A percentile compares a stretch with the other conserved stretches of the same genome.
Evolutionary conservation across 2,113 vertebrate species (phyloP).

Genomic region (Zapus hudsonius): DNA sequence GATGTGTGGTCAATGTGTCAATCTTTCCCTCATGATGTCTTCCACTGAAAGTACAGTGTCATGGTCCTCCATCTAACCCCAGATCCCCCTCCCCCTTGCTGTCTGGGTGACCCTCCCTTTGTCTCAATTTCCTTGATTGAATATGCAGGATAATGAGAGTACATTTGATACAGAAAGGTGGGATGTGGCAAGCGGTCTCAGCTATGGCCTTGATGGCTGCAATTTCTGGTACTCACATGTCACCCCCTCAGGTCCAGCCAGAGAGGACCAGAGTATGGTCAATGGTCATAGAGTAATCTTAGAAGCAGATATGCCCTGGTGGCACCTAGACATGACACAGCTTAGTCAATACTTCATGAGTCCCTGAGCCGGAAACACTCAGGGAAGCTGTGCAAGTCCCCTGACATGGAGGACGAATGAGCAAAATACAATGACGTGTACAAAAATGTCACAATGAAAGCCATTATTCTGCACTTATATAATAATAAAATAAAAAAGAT

Average conservation of each 20-base stretch:
- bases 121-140: constrained; percentile 38
- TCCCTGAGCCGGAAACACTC: background rate
- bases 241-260: background rate
- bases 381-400: background rate
- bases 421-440: background rate
- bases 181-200: background rate
- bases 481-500: too few species aligned
- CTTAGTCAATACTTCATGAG: background rate
- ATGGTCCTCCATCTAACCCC: background rate
- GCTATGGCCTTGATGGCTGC: background rate
- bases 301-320: background rate
- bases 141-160: background rate
- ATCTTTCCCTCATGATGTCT: background rate
- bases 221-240: accelerated
- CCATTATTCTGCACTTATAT: background rate
- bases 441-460: background rate
- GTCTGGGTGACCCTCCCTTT: background rate
- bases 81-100: background rate
- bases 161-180: background rate
- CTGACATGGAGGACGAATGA: background rate
- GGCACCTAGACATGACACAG: background rate
- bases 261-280: background rate
- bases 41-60: background rate
- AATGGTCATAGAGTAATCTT: background rate
- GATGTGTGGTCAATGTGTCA: constrained; percentile 50